These are phyloP conservation scores for Holothuria scabra DNA, from an alignment of 53 echinoderm and acorn worm species.

Conservation along the genomic window DNA sequence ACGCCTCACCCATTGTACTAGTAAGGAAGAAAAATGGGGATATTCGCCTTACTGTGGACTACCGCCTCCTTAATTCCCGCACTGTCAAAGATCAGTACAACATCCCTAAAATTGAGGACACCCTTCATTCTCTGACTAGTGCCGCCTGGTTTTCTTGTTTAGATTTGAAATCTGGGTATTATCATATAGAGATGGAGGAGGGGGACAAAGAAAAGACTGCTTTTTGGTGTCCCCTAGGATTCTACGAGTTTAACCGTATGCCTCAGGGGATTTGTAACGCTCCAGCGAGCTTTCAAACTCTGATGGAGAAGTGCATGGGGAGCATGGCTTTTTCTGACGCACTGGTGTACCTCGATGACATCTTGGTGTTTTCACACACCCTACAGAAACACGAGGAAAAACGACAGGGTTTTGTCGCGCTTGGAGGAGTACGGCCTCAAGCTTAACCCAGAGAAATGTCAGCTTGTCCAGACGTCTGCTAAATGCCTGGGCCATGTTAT, in stretches of 20 bases:
- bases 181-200: slow-evolving; percentile 54
- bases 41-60: slow-evolving; percentile 37
- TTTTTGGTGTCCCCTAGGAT: slow-evolving; percentile 46
- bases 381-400: slow-evolving; percentile 42
- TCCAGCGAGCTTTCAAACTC: slow-evolving; percentile 60
- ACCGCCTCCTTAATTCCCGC: slow-evolving; percentile 32
- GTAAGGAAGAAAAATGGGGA: slow-evolving; percentile 56
- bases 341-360: slow-evolving; percentile 66
- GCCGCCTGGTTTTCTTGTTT: slow-evolving; percentile 54
- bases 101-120: slow-evolving; percentile 56
- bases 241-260: slow-evolving; percentile 71
- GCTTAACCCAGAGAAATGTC: slow-evolving; percentile 57
- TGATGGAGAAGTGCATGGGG: slow-evolving; percentile 63
- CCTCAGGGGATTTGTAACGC: slow-evolving; percentile 73
- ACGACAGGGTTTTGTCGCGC: slow-evolving; percentile 33
- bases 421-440: slow-evolving; percentile 47
- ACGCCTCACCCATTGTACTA: slow-evolving; percentile 44
- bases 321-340: slow-evolving; percentile 51
- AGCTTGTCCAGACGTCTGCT: slow-evolving; percentile 35
- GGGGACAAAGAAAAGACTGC: slow-evolving; percentile 46
- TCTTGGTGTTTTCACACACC: slow-evolving; percentile 49
- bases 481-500: slow-evolving; percentile 60
- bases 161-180: slow-evolving; percentile 47
- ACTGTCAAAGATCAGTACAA: slow-evolving; percentile 46
- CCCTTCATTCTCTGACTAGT: slow-evolving; percentile 19